Evolutionary conservation across 2,113 vertebrate species (phyloP).

Genomic region (Anseranas semipalmata): DNA sequence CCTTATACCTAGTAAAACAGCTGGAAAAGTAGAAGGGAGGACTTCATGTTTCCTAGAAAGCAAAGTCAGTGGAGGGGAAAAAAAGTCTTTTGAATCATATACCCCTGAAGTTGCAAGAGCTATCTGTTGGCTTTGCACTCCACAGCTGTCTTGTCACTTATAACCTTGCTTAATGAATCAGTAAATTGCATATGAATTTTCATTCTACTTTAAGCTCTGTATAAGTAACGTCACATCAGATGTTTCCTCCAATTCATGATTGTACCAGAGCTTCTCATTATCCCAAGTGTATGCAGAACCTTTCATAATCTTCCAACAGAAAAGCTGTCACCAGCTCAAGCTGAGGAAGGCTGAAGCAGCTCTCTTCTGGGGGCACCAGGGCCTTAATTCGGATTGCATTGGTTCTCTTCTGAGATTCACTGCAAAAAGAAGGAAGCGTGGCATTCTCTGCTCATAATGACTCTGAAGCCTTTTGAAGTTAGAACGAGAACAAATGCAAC

Average conservation of each 20-base stretch:
- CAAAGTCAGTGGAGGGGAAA: neutral
- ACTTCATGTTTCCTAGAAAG: neutral
- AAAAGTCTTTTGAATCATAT: neutral
- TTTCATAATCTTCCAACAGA: neutral
- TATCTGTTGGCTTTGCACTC: neutral
- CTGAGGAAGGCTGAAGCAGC: neutral
- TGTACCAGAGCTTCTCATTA: neutral
- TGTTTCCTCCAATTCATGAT: neutral
- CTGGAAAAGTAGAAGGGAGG: neutral
- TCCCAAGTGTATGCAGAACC: neutral
- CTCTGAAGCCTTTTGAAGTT: neutral
- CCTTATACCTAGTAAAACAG: neutral
- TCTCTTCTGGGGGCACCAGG: fast-evolving
- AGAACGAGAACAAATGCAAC: neutral
- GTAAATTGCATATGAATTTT: neutral
- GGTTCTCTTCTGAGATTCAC: neutral
- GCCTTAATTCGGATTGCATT: neutral
- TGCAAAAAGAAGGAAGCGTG: neutral
- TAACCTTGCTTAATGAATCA: neutral
- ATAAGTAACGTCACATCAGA: neutral
- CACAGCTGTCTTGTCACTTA: neutral
- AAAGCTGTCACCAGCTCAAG: neutral
- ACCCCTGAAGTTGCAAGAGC: neutral
- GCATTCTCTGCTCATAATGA: neutral
- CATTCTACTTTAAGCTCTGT: neutral